Base-by-base conservation (phyloP, 2,888 invertebrate species). In the Noctua pronuba region DNA sequence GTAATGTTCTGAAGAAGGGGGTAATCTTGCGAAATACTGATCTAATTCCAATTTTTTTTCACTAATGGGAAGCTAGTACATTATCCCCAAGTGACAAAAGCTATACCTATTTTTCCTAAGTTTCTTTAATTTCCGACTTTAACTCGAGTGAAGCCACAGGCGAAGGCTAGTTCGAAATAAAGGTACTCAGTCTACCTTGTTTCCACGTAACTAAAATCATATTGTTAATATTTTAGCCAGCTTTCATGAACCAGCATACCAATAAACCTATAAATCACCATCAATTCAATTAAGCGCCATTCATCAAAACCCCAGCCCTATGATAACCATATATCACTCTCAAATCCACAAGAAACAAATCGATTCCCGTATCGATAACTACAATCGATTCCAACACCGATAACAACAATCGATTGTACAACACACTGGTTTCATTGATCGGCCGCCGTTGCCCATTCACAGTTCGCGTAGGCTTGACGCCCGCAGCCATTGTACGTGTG, bases 401-500 rank as follows among this genome's bases (percentile, higher is more conserved):
- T 85, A 83, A 72, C 73, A 76, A 82, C 77, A 77, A 85, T 80
- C 82, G 77, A 80, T 75, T 80, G 73, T 74, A 75, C 79, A 80
- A 79, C 75, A 86, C 82, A 84, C 86, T 84, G 85, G 82, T 86
- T 88, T 79, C 90, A 90, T 89, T 90, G 89, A 90, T 86, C 83
- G 86, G 77, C 73, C 85, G 75, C 82, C 80, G 87, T 88, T 89
- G 82, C 88, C 90, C 90, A 90, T 91, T 91, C 91, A 91, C 84
- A 64, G 79, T 81, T 62, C 76, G 91, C 90, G 91, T 90, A 90
- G 91, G 92, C 84, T 81, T 80, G 80, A 83, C 89, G 92, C 92
- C 91, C 89, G 91, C 89, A 86, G 90, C 84, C 82, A 91, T 91
- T 92, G 90, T 91, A 73, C 58, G 83, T 52, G 82, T 86, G 89